A percentile compares a stretch with the other conserved stretches of the same genome.
These are phyloP conservation scores for Chironomus striatipennis DNA, from an alignment of 1,140 invertebrate species.

Conservation along the genomic window DNA sequence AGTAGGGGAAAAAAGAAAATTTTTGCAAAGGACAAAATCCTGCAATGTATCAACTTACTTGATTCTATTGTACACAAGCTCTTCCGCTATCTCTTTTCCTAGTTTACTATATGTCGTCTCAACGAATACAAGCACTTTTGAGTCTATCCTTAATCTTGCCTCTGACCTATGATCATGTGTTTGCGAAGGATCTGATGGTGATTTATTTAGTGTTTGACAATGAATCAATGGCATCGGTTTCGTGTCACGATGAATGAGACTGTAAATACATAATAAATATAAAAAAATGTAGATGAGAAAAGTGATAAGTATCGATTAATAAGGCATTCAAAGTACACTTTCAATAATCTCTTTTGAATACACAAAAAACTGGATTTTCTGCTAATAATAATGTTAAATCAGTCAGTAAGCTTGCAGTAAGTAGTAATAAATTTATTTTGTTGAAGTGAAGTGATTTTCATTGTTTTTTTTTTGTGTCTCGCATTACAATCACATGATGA, in stretches of 20 bases:
- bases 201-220: conserved; percentile 60
- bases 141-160: conserved; percentile 73
- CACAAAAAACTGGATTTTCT: conserved; percentile 27
- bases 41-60: conserved; percentile 54
- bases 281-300: too few relatives aligned
- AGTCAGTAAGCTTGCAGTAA: too few relatives aligned
- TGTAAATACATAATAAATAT: conserved; percentile 40
- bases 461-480: background rate
- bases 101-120: conserved; percentile 87
- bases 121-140: conserved; percentile 89
- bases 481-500: background rate
- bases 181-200: conserved; percentile 44
- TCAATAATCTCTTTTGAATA: too few relatives aligned
- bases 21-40: too few relatives aligned
- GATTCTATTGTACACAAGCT: conserved; percentile 86
- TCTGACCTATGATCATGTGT: conserved; percentile 73
- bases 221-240: conserved; percentile 69
- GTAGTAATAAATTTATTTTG: too few relatives aligned
- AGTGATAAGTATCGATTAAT: too few relatives aligned
- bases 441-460: background rate
- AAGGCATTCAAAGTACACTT: too few relatives aligned
- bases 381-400: too few relatives aligned
- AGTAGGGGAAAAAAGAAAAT: too few relatives aligned
- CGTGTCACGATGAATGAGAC: conserved; percentile 63
- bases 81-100: conserved; percentile 85